Conservation (phyloP, 1,140 invertebrate species). For the Penaeus vannamei region DNA sequence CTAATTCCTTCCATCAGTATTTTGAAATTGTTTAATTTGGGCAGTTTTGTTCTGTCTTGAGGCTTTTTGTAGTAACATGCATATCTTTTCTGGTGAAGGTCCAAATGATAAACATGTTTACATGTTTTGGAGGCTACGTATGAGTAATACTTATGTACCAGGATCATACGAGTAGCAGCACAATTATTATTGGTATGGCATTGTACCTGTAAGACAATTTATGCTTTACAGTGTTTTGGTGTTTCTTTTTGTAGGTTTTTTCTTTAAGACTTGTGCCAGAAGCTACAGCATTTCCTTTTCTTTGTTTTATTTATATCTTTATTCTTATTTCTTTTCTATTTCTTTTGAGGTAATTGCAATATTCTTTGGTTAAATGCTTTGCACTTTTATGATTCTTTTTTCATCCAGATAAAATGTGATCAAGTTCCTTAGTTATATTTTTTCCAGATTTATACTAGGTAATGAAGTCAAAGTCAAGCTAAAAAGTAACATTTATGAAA, state of each 20-base stretch:
- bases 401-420: no score
- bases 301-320: constrained; percentile 1
- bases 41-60: no score
- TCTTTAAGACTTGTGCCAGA: constrained; percentile 21
- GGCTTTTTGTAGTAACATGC: not conserved
- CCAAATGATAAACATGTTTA: not conserved
- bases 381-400: no score
- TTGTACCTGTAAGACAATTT: constrained; percentile 50
- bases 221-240: constrained; percentile 39
- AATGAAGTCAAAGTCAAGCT: no score
- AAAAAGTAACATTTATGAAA: no score
- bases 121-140: not conserved
- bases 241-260: constrained; percentile 9
- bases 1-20: not conserved
- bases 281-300: constrained; percentile 12
- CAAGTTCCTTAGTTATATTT: no score
- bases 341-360: not conserved
- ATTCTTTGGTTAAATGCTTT: no score
- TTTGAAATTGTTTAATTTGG: no score
- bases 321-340: not conserved
- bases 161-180: not conserved
- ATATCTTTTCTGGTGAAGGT: constrained; percentile 3
- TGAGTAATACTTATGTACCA: constrained; percentile 34
- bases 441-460: no score
- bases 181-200: constrained; percentile 39